Conservation (phyloP, 2,797 vertebrate species). For the Tokudaia tokunoshimensis region DNA sequence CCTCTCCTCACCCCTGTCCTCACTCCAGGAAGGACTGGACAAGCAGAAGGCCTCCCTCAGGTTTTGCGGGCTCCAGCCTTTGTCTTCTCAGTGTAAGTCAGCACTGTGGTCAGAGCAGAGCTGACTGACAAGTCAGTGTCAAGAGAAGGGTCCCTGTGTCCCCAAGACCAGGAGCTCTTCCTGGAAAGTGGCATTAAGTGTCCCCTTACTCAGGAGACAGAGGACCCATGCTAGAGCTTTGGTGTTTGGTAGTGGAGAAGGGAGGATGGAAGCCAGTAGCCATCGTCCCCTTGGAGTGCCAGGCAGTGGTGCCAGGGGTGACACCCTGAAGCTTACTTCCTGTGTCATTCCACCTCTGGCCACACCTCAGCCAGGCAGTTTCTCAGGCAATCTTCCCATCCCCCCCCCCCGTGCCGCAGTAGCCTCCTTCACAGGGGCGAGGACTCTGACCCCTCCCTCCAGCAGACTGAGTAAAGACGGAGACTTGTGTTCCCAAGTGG, state of each 20-base stretch:
- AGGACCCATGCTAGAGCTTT: background rate
- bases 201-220: background rate
- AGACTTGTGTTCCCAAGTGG: constrained; percentile 80
- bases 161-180: constrained; percentile 37
- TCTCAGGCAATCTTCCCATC: constrained; percentile 70
- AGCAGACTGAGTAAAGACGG: constrained; percentile 67
- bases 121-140: constrained; percentile 66
- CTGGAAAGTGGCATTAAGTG: background rate
- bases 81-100: background rate
- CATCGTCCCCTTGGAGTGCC: background rate
- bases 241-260: background rate
- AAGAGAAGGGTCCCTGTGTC: constrained; percentile 64
- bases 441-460: constrained; percentile 38
- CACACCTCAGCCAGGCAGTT: constrained; percentile 58
- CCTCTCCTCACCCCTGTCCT: background rate
- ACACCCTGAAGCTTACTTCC: constrained; percentile 71
- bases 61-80: background rate
- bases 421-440: constrained; percentile 51
- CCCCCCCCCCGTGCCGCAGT: constrained; percentile 59
- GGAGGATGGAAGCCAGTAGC: background rate
- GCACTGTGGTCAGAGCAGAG: constrained; percentile 38
- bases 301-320: background rate
- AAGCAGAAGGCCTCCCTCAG: constrained; percentile 25
- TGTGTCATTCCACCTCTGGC: constrained; percentile 54
- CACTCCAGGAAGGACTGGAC: background rate